A percentile compares a stretch with the other conserved stretches of the same genome.
phyloP scores from a whole-genome alignment of 2,888 invertebrate species.

The Sabatieria punctata region DNA sequence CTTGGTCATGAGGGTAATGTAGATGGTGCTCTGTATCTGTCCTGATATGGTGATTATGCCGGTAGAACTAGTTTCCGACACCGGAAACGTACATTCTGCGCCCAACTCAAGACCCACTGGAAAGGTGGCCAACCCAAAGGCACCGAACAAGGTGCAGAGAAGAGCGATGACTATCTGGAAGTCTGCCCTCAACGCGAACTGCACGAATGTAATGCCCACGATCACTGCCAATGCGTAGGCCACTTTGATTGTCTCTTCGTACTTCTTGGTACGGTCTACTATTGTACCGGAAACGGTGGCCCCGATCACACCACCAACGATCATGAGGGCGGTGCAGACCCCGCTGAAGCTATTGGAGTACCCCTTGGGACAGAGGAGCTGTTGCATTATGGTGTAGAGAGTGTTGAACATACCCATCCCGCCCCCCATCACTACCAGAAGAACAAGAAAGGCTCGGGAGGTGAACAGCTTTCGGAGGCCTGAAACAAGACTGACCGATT shows the following conservation, averaged over 20 bases:
- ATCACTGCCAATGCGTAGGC: constrained; percentile 24
- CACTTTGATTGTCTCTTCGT: constrained; percentile 33
- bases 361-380: constrained; percentile 38
- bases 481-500: too few relatives aligned
- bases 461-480: constrained; percentile 20
- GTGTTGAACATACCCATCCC: constrained; percentile 32
- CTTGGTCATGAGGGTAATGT: too few relatives aligned
- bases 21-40: too few relatives aligned
- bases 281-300: constrained; percentile 28
- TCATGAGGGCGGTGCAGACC: constrained; percentile 32
- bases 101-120: constrained; percentile 38
- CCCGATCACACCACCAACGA: constrained; percentile 34
- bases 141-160: constrained; percentile 33
- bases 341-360: constrained; percentile 34
- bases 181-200: constrained; percentile 17
- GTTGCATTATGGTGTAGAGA: constrained; percentile 32
- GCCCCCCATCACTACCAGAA: constrained; percentile 27
- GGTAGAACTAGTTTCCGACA: constrained; percentile 39
- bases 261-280: constrained; percentile 32
- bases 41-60: constrained; percentile 39
- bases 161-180: constrained; percentile 26
- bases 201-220: constrained; percentile 22
- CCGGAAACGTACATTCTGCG: constrained; percentile 39
- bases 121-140: constrained; percentile 38
- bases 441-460: constrained; percentile 21